Evolutionary conservation across 2,113 vertebrate genomes (phyloP).

Genomic region (Numenius arquata): DNA sequence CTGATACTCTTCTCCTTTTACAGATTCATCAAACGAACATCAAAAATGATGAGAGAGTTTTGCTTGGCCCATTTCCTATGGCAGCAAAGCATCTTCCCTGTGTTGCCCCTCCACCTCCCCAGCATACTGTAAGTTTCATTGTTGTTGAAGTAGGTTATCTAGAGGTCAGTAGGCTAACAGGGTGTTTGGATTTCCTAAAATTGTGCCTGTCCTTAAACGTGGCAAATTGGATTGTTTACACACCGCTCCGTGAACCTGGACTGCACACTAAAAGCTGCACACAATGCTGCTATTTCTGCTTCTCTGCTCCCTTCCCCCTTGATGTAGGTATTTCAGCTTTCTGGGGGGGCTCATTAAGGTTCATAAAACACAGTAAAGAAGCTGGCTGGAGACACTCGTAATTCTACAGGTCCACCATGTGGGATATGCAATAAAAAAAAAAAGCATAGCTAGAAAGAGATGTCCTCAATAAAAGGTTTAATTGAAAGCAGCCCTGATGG

Average conservation of each 20-base stretch:
- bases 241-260: background rate
- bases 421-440: background rate
- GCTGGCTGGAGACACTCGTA: conserved; percentile 39
- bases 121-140: conserved; percentile 66
- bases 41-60: conserved; percentile 22
- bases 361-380: conserved; percentile 24
- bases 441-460: conserved; percentile 14
- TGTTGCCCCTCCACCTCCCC: background rate
- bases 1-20: conserved; percentile 12
- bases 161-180: conserved; percentile 75
- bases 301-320: background rate
- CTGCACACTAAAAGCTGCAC: background rate
- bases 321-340: background rate
- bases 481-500: conserved; percentile 43
- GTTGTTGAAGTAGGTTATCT: conserved; percentile 73
- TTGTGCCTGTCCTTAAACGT: conserved; percentile 74
- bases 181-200: conserved; percentile 88
- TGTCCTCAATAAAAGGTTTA: conserved; percentile 38
- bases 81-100: conserved; percentile 38
- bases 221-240: conserved; percentile 57
- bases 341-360: background rate
- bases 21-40: background rate
- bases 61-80: conserved; percentile 36
- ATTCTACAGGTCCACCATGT: conserved; percentile 13
- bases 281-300: conserved; percentile 64